phyloP scores from a whole-genome alignment of 2,113 vertebrate genomes.

The Sarotherodon lohbergeri region DNA sequence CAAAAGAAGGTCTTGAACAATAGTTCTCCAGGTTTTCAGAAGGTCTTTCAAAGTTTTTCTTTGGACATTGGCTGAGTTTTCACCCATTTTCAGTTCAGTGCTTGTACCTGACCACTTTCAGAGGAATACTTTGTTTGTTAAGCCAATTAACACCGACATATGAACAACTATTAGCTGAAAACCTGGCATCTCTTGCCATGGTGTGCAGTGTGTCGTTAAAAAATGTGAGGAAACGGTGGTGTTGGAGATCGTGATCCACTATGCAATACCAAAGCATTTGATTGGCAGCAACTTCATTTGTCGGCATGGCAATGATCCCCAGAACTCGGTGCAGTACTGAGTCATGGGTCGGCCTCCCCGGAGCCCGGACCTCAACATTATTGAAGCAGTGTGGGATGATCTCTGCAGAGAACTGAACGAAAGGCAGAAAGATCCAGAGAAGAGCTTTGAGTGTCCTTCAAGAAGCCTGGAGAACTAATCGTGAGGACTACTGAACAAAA shows the following conservation, averaged over 20 bases:
- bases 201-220: background rate
- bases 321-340: background rate
- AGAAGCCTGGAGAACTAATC: background rate
- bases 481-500: background rate
- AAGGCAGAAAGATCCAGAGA: background rate
- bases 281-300: background rate
- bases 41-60: background rate
- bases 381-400: background rate
- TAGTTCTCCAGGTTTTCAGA: rapidly evolving
- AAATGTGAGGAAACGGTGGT: background rate
- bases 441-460: background rate
- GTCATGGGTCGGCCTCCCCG: background rate
- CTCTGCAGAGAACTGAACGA: background rate
- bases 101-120: background rate
- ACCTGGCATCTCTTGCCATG: background rate
- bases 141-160: background rate
- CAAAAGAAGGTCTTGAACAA: background rate
- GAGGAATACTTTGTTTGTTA: background rate
- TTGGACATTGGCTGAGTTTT: background rate
- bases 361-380: background rate
- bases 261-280: background rate
- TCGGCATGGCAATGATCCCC: background rate
- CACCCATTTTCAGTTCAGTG: background rate
- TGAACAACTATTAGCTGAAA: background rate
- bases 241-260: background rate